Evolutionary conservation across 2,888 invertebrate species (phyloP).

Genomic region (Scaptomyza parva): DNA sequence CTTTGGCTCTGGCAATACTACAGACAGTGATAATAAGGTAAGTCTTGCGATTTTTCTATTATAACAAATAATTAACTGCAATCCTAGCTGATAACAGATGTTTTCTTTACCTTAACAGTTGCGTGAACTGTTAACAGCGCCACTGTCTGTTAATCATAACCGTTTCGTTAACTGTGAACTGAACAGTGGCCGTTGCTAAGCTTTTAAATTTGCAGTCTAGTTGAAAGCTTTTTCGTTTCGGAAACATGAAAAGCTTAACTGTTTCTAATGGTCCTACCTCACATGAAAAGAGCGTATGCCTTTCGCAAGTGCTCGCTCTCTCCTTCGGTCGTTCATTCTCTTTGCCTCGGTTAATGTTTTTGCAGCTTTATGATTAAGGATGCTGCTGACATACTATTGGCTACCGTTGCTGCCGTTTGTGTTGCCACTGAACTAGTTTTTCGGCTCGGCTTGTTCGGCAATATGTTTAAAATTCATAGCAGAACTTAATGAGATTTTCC

Average conservation of each 20-base stretch:
- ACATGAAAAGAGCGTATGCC: constrained; percentile 49
- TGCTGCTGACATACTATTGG: constrained; percentile 67
- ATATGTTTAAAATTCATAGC: constrained; percentile 79
- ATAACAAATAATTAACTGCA: background rate
- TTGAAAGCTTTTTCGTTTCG: background rate
- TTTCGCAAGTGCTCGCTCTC: constrained; percentile 9
- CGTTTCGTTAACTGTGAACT: background rate
- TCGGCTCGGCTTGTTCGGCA: constrained; percentile 54
- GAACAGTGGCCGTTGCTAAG: background rate
- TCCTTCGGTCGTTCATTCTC: background rate
- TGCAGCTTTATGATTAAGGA: constrained; percentile 48
- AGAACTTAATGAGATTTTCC: constrained; percentile 75
- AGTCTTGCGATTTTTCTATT: constrained; percentile 75
- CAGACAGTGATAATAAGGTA: constrained; percentile 95
- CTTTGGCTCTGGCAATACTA: constrained; percentile 97
- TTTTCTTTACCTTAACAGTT: background rate
- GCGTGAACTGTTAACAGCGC: background rate
- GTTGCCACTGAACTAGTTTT: constrained; percentile 67
- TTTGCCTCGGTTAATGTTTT: constrained; percentile 13
- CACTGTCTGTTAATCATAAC: background rate
- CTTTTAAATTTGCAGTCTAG: background rate
- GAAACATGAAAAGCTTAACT: constrained; percentile 25
- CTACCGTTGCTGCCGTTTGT: constrained; percentile 38
- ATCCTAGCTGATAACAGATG: background rate
- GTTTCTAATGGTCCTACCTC: constrained; percentile 65